Evolutionary conservation across 2,888 invertebrate species (phyloP).

Genomic region (Xanthia togata): DNA sequence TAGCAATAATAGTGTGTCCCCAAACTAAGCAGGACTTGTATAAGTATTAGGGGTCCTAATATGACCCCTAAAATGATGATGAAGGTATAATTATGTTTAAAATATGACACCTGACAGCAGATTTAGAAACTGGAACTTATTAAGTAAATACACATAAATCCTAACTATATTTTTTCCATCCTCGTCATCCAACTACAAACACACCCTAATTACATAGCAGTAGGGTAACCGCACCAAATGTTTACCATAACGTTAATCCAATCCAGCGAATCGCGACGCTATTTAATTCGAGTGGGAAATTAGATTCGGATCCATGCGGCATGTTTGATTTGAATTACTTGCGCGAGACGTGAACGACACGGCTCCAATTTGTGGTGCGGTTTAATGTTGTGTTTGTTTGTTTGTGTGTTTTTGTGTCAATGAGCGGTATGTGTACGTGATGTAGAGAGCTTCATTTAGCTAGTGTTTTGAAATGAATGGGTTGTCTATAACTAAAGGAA

Average conservation of each 20-base stretch:
- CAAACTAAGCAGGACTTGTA: too few species aligned
- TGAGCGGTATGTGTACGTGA: neutral
- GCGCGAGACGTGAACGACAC: slow-evolving; percentile 65
- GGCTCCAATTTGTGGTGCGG: slow-evolving; percentile 66
- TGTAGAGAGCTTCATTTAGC: neutral
- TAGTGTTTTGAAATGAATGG: neutral
- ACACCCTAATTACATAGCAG: slow-evolving; percentile 61
- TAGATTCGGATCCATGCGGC: slow-evolving; percentile 80
- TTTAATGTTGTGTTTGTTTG: slow-evolving; percentile 57
- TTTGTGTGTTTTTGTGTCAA: slow-evolving; percentile 31
- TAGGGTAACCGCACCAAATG: slow-evolving; percentile 70
- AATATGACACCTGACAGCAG: neutral
- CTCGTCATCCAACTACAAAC: slow-evolving; percentile 40
- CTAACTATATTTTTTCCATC: slow-evolving; percentile 26
- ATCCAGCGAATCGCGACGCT: slow-evolving; percentile 78
- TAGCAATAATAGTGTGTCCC: too few species aligned
- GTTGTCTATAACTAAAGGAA: neutral
- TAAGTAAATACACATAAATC: slow-evolving; percentile 9
- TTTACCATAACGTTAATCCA: slow-evolving; percentile 80
- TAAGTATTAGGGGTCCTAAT: too few species aligned
- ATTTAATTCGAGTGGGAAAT: slow-evolving; percentile 84
- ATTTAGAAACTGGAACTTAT: neutral
- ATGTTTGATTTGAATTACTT: slow-evolving; percentile 84
- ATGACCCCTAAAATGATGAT: too few species aligned
- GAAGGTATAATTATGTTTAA: neutral